A percentile compares a stretch with the other conserved stretches of the same genome.
These are phyloP conservation scores for Clarias fuscus DNA, from an alignment of 2,797 vertebrate species.

Conservation along the genomic window DNA sequence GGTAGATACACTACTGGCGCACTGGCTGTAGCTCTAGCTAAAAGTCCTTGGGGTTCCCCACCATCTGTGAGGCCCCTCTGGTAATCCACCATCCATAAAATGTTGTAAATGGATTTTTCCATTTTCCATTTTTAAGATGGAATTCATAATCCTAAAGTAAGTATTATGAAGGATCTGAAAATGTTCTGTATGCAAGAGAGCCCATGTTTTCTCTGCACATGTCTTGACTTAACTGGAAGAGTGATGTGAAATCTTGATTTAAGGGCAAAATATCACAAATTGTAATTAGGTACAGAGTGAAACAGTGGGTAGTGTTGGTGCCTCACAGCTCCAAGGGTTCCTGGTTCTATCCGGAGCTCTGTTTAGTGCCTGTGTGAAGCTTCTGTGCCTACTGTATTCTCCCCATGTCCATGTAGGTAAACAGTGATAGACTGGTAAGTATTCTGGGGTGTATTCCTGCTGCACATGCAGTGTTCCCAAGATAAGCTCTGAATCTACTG, in stretches of 20 bases:
- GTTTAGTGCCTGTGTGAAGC: neutral
- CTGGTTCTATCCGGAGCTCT: conserved; percentile 3
- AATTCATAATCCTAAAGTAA: neutral
- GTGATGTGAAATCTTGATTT: neutral
- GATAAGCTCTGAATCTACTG: neutral
- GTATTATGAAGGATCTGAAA: neutral
- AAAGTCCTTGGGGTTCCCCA: no score
- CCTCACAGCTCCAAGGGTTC: neutral
- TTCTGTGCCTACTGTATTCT: neutral
- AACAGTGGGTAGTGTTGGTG: neutral
- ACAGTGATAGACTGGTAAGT: neutral
- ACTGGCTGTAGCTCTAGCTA: no score
- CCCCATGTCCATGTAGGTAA: neutral
- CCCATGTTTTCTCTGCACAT: neutral
- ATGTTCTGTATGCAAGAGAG: neutral
- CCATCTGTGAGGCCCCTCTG: no score
- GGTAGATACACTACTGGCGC: no score
- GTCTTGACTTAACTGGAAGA: neutral
- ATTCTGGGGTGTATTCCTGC: no score
- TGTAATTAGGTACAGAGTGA: neutral
- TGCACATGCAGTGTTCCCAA: neutral
- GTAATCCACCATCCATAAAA: neutral
- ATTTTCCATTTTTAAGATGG: neutral
- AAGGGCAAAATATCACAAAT: neutral
- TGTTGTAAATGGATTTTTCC: neutral